phyloP scores from a whole-genome alignment of 1,140 invertebrate species.

The Cherax quadricarinatus region DNA sequence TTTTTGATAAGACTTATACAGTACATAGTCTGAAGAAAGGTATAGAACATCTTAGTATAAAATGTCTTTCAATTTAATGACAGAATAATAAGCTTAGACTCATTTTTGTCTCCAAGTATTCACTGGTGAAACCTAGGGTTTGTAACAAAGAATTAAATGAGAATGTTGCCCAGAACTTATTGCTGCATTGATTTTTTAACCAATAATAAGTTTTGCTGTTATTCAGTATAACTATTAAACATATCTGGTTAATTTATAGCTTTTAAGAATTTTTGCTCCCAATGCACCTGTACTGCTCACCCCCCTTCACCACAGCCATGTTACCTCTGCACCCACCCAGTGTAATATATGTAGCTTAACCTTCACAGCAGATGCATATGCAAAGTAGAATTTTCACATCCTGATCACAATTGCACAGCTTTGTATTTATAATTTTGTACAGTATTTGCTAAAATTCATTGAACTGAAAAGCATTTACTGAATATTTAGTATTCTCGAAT shows the following conservation, averaged over 20 bases:
- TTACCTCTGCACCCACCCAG: conserved; percentile 26
- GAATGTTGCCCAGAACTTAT: background rate
- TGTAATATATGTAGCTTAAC: background rate
- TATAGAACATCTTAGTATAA: no score
- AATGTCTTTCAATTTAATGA: no score
- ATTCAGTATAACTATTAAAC: no score
- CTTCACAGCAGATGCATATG: background rate
- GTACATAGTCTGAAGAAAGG: no score
- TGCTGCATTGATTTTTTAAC: no score
- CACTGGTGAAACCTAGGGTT: no score
- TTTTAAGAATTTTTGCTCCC: background rate
- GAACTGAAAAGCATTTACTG: background rate
- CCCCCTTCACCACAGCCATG: conserved; percentile 22
- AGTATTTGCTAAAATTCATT: background rate
- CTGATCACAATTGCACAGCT: conserved; percentile 27
- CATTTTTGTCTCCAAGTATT: no score
- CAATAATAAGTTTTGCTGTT: background rate
- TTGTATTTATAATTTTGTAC: conserved; percentile 7
- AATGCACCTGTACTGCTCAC: conserved; percentile 42
- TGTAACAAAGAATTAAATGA: background rate
- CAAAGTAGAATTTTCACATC: conserved; percentile 14
- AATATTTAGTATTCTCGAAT: no score
- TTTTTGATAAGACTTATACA: no score
- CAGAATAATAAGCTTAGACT: no score
- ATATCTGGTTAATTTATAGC: background rate